phyloP scores from a whole-genome alignment of 2,888 invertebrate genomes.

The Geotrupes spiniger region DNA sequence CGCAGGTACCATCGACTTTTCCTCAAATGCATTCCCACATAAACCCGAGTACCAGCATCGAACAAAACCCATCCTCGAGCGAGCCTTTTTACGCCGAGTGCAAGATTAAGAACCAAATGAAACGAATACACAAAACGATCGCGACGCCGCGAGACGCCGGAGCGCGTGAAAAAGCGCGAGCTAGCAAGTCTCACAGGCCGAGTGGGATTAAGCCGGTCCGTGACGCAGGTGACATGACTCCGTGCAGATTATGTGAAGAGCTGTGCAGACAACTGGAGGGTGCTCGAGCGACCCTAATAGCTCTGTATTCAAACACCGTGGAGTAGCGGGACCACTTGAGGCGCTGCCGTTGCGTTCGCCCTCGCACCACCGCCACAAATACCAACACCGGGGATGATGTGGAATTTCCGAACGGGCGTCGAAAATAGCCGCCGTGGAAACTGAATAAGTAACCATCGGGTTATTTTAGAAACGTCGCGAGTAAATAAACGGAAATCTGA shows the following conservation, averaged over 20 bases:
- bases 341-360: constrained; percentile 13
- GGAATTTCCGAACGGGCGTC: not conserved
- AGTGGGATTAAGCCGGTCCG: constrained; percentile 22
- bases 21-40: too few species aligned
- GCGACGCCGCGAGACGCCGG: too few species aligned
- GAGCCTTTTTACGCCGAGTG: too few species aligned
- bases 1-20: too few species aligned
- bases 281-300: constrained; percentile 32
- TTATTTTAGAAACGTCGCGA: too few species aligned
- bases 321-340: constrained; percentile 18
- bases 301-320: constrained; percentile 33
- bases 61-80: too few species aligned
- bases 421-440: constrained; percentile 2
- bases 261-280: constrained; percentile 33
- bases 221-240: constrained; percentile 20
- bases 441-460: not conserved
- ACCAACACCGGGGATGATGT: not conserved
- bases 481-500: too few species aligned
- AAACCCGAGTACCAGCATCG: too few species aligned
- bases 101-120: too few species aligned
- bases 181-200: constrained; percentile 14
- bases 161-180: too few species aligned
- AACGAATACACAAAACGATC: too few species aligned
- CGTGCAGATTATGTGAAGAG: constrained; percentile 39
- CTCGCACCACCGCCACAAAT: not conserved